Conservation (phyloP, 2,888 invertebrate species). For the Sepioteuthis lessoniana region DNA sequence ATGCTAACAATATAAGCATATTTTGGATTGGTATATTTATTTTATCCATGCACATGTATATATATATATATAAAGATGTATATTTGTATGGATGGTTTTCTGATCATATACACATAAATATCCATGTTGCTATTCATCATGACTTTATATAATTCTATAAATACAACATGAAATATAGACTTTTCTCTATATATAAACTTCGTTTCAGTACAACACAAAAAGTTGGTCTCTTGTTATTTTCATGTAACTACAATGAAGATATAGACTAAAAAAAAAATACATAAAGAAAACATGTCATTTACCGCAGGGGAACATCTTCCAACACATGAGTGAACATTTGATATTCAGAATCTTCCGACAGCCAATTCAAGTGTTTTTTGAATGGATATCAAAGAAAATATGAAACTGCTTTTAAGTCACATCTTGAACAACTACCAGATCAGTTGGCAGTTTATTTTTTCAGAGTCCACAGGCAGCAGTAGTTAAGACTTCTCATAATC, state of each 20-base stretch:
- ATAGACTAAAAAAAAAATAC: too few relatives aligned
- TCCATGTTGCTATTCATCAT: too few relatives aligned
- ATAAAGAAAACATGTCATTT: not conserved
- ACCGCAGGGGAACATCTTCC: not conserved
- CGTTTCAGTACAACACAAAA: too few relatives aligned
- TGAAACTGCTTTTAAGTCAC: not conserved
- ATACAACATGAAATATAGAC: too few relatives aligned
- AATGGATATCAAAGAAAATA: not conserved
- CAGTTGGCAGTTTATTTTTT: not conserved
- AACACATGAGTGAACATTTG: not conserved
- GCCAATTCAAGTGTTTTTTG: not conserved
- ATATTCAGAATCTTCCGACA: not conserved
- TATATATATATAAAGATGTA: too few relatives aligned
- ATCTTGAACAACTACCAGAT: not conserved
- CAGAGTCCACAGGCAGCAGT: not conserved
- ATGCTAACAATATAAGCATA: too few relatives aligned
- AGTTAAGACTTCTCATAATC: not conserved
- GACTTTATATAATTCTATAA: too few relatives aligned
- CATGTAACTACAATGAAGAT: too few relatives aligned
- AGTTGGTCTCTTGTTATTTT: too few relatives aligned
- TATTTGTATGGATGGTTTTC: rapidly evolving
- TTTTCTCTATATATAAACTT: too few relatives aligned
- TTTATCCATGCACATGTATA: too few relatives aligned
- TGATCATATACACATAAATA: not conserved
- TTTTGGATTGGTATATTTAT: too few relatives aligned